These are phyloP conservation scores for Parochlus steinenii DNA, from an alignment of 2,888 invertebrate species.

Conservation along the genomic window DNA sequence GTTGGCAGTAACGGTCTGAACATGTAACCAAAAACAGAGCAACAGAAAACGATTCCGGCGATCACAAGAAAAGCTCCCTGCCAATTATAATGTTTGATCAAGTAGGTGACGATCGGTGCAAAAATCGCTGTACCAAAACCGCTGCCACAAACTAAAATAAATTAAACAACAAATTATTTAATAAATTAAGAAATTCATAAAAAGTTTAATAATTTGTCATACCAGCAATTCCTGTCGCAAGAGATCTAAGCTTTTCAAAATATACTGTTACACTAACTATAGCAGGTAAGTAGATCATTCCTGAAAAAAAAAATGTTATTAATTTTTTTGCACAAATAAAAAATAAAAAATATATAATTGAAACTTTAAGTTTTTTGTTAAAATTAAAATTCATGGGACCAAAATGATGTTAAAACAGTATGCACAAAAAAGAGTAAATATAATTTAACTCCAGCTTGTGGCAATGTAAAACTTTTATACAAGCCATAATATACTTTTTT, in stretches of 20 bases:
- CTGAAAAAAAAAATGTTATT: no score
- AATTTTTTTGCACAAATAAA: no score
- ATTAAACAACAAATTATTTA: no score
- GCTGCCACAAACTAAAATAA: slow-evolving; percentile 56
- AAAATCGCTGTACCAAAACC: slow-evolving; percentile 51
- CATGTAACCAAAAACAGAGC: slow-evolving; percentile 77
- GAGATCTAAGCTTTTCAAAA: slow-evolving; percentile 84
- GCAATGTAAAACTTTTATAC: no score
- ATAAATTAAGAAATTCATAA: no score
- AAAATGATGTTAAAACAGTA: no score
- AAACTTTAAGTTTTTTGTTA: no score
- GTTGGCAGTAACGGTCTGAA: slow-evolving; percentile 59
- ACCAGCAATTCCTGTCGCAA: slow-evolving; percentile 64
- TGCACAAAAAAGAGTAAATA: no score
- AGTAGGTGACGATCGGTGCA: slow-evolving; percentile 32
- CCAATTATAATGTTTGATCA: slow-evolving; percentile 39
- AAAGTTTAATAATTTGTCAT: not conserved
- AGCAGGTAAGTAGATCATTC: slow-evolving; percentile 93
- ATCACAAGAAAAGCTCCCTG: slow-evolving; percentile 40
- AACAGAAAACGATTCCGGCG: slow-evolving; percentile 46
- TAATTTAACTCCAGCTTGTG: no score
- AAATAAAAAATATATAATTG: no score
- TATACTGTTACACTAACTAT: slow-evolving; percentile 96
- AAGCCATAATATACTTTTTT: no score
- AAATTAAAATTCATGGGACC: no score